phyloP scores from a whole-genome alignment of 2,888 invertebrate genomes.

The Laothoe populi region DNA sequence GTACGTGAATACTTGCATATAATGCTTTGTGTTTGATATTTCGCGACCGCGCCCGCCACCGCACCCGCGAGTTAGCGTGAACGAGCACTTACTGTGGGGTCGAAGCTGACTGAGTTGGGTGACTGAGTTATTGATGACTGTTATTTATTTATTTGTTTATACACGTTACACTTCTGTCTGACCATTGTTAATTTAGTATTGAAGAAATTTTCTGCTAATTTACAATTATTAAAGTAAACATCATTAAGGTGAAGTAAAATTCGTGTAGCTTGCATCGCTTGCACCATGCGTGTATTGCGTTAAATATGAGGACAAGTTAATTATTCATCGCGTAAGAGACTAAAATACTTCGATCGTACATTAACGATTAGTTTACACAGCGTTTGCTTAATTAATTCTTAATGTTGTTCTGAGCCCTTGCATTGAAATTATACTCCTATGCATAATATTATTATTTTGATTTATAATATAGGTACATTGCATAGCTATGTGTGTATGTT shows the following conservation, averaged over 20 bases:
- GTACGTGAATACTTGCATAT: too few species aligned
- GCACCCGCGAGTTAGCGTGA: too few species aligned
- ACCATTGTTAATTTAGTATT: too few species aligned
- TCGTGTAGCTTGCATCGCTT: neutral
- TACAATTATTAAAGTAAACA: neutral
- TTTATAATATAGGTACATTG: too few species aligned
- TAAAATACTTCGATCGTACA: slow-evolving; percentile 7
- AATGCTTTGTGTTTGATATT: too few species aligned
- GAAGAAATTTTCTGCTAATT: too few species aligned
- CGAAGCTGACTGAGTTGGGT: too few species aligned
- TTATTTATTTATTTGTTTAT: neutral
- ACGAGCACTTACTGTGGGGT: too few species aligned
- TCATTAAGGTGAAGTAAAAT: neutral
- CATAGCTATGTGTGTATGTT: too few species aligned
- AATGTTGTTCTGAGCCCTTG: neutral
- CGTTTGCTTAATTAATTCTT: slow-evolving; percentile 5
- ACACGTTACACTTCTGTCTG: too few species aligned
- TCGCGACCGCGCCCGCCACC: too few species aligned
- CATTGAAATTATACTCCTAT: neutral
- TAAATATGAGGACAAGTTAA: neutral
- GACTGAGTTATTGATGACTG: too few species aligned
- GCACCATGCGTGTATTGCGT: neutral
- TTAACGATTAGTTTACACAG: neutral
- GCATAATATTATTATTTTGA: neutral
- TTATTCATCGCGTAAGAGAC: slow-evolving; percentile 6